Base-by-base conservation (phyloP, 37 sponge, comb jelly and placozoan species). In the Cladorhizidae sp. region DNA sequence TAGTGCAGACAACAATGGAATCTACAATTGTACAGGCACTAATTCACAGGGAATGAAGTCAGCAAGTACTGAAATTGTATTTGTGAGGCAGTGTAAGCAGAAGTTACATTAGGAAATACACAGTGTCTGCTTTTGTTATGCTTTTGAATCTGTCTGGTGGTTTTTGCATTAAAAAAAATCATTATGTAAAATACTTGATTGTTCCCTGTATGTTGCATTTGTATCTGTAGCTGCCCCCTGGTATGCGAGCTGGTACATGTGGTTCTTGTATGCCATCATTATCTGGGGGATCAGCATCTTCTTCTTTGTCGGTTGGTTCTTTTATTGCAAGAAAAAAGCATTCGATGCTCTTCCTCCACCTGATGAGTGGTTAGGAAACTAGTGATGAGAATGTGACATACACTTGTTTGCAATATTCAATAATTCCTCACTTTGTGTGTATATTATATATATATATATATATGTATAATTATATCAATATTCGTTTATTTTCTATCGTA, bases 341-440 rank as follows among this genome's bases (percentile, higher is more conserved):
- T 15, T 45, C 18, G 37, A 26, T 29, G 8, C 3, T 8, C 56
- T 74, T 2, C 28, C 51, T 5, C 73, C 73, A 37, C 31, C 36
- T 26, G 74, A 74, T 29, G 37, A 40, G n/a, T 74, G 74, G 74
- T 17, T 74, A 20, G 74, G 74, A 12, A 74, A 74, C 32, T 74
- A 33, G 45, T 31, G 25, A 45, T 9, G 49, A 45, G 49, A 45
- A 45, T 5, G 49, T 5, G 49, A 45, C 5, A 45, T 45, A 45
- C 9, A n/a, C n/a, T n/a, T n/a, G n/a, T n/a, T n/a, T n/a, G n/a
- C n/a, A n/a, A n/a, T n/a, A n/a, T n/a, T n/a, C n/a, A n/a, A n/a
- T n/a, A n/a, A n/a, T n/a, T n/a, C n/a, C n/a, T n/a, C n/a, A n/a
- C n/a, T n/a, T n/a, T n/a, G n/a, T n/a, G n/a, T n/a, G n/a, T n/a